Evolutionary conservation across 92 coral and sea anemone genomes (phyloP), one percentile per base, ranked within the genome.

Genomic region (Epizoanthus rinbou): DNA sequence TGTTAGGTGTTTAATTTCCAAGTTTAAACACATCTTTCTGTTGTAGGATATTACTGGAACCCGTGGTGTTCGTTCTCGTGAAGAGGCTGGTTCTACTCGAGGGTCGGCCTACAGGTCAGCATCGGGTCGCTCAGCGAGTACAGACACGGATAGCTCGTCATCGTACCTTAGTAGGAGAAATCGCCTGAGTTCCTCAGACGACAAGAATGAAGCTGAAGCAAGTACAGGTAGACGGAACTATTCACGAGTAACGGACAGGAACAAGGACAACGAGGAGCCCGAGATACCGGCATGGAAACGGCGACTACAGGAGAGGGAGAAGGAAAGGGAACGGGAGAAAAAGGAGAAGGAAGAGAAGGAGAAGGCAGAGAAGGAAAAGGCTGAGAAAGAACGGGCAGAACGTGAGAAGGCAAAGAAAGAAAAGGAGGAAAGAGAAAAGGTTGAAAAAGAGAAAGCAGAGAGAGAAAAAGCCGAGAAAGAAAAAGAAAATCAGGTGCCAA

Each of bases 261-360:
- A 86, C 91, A 92, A 93, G 89, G 91, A 87, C 73, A 89, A 87
- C 88, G 94, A 94, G 87, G 99, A 90, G 83, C 80, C 75, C 1
- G 92, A 90, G 74, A 62, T 90, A 14, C 87, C 95, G 17, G 78
- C 91, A 8, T 94, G 99, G 94, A 85, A 91, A 75, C 76, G 84
- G 50, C 88, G 98, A 65, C 80, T 85, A 64, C 85, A 85, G 81
- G 95, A 95, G 75, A 84, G 92, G 69, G 97, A 96, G 78, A 87
- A 69, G 73, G 94, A 95, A 70, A 91, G 83, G 74, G 84, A 81
- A 80, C 85, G 89, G 28, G 84, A 84, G 62, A 80, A 89, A 69
- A 75, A 83, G 45, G 91, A 88, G 28, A 86, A 82, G 69, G 86
- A 53, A 83, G 80, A 64, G 75, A 82, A 66, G 39, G 82, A 86